Base-by-base conservation (phyloP, 2,888 invertebrate species). In the Salpingus planirostris region DNA sequence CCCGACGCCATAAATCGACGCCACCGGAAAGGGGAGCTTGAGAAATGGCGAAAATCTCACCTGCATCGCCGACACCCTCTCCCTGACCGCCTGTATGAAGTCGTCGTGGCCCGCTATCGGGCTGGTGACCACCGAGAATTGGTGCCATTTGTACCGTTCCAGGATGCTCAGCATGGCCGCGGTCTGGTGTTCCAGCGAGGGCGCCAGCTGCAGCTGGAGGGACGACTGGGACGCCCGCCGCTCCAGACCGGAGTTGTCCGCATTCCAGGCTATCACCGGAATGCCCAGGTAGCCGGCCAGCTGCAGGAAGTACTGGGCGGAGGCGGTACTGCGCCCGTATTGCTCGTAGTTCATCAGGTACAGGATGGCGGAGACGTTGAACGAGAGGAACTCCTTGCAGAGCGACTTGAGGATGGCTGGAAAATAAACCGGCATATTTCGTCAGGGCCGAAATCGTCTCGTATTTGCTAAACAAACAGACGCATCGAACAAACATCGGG, bases 191-290 rank as follows among this genome's bases (percentile, higher is more conserved):
- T 91, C 90, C 52, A 97, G 78, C 32, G 93, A 91, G 41, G 97
- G 96, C 33, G 96, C 96, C 63, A 97, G 72, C 67, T 96, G 96
- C 44, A 92, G 74, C 56, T 89, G 87, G 52, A 93, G 71, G 37
- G 88, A 88, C 29, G 88, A 87, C 64, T 90, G 87, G 13, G 89
- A 87, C 22, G 88, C 87, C 23, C 65, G 48, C 13, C 65, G 49
- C 45, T 65, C 78, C 36, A 92, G 73, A 21, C 92, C 95, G 22
- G 93, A 90, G 66, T 95, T 95, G 65, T 96, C 95, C 5, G 93
- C 92, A 66, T 95, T 95, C 95, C 95, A 96, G 5, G 91, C 90
- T 50, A 95, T 90, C 30, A 95, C 91, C 50, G 95, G 95, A 59
- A 95, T 91, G 46, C 92, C 93, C 52, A 93, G 73, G 68, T 92